phyloP scores from a whole-genome alignment of 2,113 vertebrate species.

The Grus americana region DNA sequence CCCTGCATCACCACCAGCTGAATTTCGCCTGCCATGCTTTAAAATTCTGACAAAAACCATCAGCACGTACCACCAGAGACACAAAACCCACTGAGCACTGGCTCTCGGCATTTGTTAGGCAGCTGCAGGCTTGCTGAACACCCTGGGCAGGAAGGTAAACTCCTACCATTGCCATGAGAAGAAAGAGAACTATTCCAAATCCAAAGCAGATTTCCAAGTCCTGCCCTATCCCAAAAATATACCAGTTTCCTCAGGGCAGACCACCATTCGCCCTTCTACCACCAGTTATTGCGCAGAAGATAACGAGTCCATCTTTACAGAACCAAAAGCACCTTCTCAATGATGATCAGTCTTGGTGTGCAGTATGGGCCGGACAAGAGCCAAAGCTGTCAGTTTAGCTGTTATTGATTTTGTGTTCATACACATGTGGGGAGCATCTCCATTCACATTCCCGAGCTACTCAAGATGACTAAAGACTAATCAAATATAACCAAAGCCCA shows the following conservation, averaged over 20 bases:
- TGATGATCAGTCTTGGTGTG: background rate
- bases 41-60: background rate
- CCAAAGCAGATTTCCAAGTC: background rate
- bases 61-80: background rate
- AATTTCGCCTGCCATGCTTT: background rate
- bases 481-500: background rate
- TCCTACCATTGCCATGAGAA: background rate
- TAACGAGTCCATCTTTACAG: background rate
- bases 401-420: background rate
- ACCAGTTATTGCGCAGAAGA: background rate
- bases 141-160: background rate
- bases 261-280: background rate
- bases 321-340: background rate
- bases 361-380: background rate
- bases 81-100: fast-evolving
- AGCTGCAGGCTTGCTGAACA: background rate
- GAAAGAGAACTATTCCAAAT: background rate
- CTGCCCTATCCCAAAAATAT: background rate
- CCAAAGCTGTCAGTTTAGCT: background rate
- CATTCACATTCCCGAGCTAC: background rate
- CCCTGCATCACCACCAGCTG: background rate
- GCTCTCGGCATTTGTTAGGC: background rate
- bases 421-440: background rate
- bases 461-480: background rate
- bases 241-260: background rate